Percentiles rank a stretch among this genome's conserved stretches.
Conservation (phyloP, 2,888 invertebrate genomes). For the Polydrusus cervinus region DNA sequence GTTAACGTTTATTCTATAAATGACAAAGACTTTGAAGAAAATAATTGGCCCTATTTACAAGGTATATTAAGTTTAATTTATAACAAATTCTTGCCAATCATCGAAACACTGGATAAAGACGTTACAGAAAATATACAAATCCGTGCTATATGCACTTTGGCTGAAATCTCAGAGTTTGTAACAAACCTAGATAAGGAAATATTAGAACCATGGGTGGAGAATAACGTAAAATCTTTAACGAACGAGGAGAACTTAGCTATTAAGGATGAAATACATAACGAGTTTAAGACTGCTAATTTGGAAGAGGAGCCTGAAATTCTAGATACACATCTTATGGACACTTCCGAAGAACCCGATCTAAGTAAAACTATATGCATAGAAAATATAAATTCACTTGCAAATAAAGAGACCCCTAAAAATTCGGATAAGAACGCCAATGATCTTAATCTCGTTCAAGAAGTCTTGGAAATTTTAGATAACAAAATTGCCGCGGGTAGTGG, state of each 20-base stretch:
- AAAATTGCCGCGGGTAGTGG: conserved; percentile 6
- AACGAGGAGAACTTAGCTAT: conserved; percentile 56
- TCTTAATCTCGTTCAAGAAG: conserved; percentile 32
- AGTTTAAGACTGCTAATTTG: conserved; percentile 47
- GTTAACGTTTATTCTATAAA: conserved; percentile 54
- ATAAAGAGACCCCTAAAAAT: conserved; percentile 14
- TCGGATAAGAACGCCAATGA: not conserved
- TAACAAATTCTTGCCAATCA: conserved; percentile 61
- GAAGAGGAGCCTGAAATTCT: conserved; percentile 53
- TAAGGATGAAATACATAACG: conserved; percentile 55
- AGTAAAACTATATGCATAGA: conserved; percentile 50
- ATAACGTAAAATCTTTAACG: conserved; percentile 48
- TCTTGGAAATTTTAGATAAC: conserved; percentile 31
- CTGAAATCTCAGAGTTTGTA: conserved; percentile 60
- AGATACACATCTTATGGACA: conserved; percentile 55
- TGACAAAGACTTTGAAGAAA: conserved; percentile 50
- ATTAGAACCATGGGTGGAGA: conserved; percentile 60
- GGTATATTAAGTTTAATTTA: conserved; percentile 62
- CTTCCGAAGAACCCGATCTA: conserved; percentile 45
- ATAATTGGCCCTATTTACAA: conserved; percentile 61
- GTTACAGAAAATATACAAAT: conserved; percentile 64
- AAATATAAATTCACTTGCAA: conserved; percentile 27
- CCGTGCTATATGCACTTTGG: conserved; percentile 61
- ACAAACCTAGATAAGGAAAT: conserved; percentile 59
- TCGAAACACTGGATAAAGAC: conserved; percentile 62